Percentiles rank a stretch among this genome's conserved stretches.
These are phyloP conservation scores for Sylvietta virens DNA, from an alignment of 2,113 vertebrate genomes.

Conservation along the genomic window DNA sequence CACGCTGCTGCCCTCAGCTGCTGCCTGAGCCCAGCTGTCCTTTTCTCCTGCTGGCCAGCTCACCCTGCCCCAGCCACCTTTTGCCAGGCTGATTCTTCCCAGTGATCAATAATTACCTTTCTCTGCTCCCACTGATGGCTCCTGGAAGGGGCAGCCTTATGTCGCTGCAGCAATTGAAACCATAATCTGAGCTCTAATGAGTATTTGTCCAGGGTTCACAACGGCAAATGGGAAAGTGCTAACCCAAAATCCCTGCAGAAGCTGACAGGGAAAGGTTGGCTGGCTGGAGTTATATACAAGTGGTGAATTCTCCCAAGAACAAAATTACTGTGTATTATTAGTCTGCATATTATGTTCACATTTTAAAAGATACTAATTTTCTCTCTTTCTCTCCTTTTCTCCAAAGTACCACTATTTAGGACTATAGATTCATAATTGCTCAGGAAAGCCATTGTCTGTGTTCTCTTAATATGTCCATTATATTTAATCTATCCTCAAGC, in stretches of 20 bases:
- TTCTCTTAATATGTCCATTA: slow-evolving; percentile 28
- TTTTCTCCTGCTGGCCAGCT: not conserved
- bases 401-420: slow-evolving; percentile 33
- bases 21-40: not conserved
- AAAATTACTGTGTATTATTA: slow-evolving; percentile 9
- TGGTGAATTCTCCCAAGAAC: not conserved
- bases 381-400: slow-evolving; percentile 24
- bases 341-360: not conserved
- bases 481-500: slow-evolving; percentile 14
- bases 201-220: slow-evolving; percentile 15
- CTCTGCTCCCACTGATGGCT: slow-evolving; percentile 34
- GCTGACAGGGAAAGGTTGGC: not conserved
- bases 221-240: not conserved
- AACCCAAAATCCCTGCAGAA: slow-evolving; percentile 28
- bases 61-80: not conserved
- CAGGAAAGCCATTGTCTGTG: not conserved
- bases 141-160: slow-evolving; percentile 46
- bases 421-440: slow-evolving; percentile 31
- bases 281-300: not conserved
- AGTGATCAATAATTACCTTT: slow-evolving; percentile 57
- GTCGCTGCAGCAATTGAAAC: slow-evolving; percentile 40
- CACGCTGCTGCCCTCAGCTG: not conserved
- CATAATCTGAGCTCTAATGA: slow-evolving; percentile 54
- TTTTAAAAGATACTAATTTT: slow-evolving; percentile 47
- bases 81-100: slow-evolving; percentile 38